Evolutionary conservation across 2,113 vertebrate genomes (phyloP), one percentile per base, ranked within the genome.

Genomic region (Spea multiplicata): DNA sequence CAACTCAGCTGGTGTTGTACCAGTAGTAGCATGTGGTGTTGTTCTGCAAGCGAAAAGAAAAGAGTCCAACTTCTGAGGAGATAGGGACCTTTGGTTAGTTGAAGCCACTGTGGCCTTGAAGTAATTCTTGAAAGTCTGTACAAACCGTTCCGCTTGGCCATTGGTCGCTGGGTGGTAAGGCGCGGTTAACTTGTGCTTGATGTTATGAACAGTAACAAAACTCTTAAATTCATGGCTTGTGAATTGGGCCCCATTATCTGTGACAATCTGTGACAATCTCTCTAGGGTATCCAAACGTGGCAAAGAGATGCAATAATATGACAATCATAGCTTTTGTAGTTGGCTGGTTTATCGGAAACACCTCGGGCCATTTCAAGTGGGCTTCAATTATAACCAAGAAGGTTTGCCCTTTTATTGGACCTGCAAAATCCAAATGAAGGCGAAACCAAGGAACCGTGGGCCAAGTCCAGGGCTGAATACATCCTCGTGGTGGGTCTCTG

Each of bases 141-240:
- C 55, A 59, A 59, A 59, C 55, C 10, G 55, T 13, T 13, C 55
- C 14, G 55, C 55, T 59, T 59, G 55, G 14, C 12, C 55, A 59
- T 59, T 59, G 55, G 8, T 59, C 14, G 55, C 55, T 59, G 8
- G 55, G 12, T 59, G 55, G 55, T 59, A 59, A 59, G 55, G 10
- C 10, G 55, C 55, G 14, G 55, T 59, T 59, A 59, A 59, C 55
- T 59, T 59, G 55, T 59, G 55, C 55, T 59, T 59, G 55, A 59
- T 59, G 55, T 59, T 59, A 53, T 53, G 10, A 6, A 53, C 10
- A 53, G 6, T 53, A 8, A 53, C 50, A 53, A 53, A 53, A 53
- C 50, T 53, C 50, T 53, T 6, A 53, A 53, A 2, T 10, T 53
- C 50, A 6, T 53, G 50, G 50, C 50, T 53, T 53, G 50, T 10